Evolutionary conservation across 2,113 vertebrate genomes (phyloP), one percentile per base, ranked within the genome.

Genomic region (Mesocricetus auratus): DNA sequence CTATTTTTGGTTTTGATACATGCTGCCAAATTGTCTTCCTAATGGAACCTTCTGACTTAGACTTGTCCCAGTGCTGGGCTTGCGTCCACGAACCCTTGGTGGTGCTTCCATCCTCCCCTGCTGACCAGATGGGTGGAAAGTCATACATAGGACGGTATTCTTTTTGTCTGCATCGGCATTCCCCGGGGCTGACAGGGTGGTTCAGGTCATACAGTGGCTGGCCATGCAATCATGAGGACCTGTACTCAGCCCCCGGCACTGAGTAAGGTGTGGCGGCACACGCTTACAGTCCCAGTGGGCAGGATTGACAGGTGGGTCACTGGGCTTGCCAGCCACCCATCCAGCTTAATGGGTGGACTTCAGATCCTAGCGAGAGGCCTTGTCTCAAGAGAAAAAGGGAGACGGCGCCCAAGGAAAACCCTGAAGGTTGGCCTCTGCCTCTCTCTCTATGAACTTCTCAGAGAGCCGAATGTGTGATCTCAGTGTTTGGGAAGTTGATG

Each of bases 1-100:
- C 86, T 96, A n/a, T 89, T 95, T 96, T 93, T 89, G 90, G 86
- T 92, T 95, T 87, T 85, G 83, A 64, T 89, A 22, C 26, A 75
- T 88, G 69, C 74, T 97, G 87, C 96, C 96, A 90, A 74, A 68
- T 93, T 79, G 21, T 95, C 71, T 93, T 96, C 92, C 92, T 47
- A 62, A 45, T 95, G 88, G 92, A 90, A 31, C 73, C 94, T 19
- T 71, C 78, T 88, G 75, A 2, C 93, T 95, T 94, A 92, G 90
- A 68, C 53, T 66, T 73, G 68, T 33, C 62, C 39, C 24, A 11
- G 33, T 93, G 90, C 1, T 78, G 36, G 69, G n/a, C 58, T 96
- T 90, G 24, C 83, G 92, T 58, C 47, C 56, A 56, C 50, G 81
- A 81, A 75, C 9, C 24, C 50, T 75, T n/a, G n/a, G n/a, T 92